Conservation (phyloP, 1,140 invertebrate genomes). For the Caenorhabditis tropicalis region DNA sequence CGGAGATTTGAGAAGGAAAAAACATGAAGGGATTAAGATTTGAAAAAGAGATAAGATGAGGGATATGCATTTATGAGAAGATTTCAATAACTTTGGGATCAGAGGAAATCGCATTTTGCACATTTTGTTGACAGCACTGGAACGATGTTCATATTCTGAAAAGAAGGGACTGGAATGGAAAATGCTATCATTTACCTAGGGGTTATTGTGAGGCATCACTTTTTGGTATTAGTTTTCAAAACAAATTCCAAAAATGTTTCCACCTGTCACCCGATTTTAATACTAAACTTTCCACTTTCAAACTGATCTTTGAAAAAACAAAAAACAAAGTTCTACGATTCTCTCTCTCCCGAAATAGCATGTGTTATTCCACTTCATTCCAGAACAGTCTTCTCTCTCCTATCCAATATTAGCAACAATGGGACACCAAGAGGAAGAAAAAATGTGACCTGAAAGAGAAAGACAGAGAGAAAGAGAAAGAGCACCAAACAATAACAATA, state of each 20-base stretch:
- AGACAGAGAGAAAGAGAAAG: not conserved
- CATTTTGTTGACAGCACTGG: too few relatives aligned
- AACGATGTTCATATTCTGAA: not conserved
- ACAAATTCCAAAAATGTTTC: too few relatives aligned
- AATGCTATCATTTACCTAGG: too few relatives aligned
- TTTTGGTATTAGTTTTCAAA: too few relatives aligned
- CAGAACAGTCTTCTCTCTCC: constrained; percentile 2
- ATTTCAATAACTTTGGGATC: too few relatives aligned
- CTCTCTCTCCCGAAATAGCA: not conserved
- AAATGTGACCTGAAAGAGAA: not conserved
- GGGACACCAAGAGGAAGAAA: not conserved
- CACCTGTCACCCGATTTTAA: not conserved
- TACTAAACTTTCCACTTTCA: not conserved
- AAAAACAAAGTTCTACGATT: not conserved
- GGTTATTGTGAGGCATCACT: too few relatives aligned
- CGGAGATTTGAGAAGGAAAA: not conserved
- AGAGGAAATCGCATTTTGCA: too few relatives aligned
- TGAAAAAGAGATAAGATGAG: not conserved
- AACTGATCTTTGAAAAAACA: not conserved
- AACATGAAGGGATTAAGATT: not conserved
- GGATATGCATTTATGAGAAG: not conserved
- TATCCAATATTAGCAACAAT: not conserved
- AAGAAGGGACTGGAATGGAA: not conserved
- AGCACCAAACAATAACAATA: not conserved
- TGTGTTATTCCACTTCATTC: not conserved